Base-by-base conservation (phyloP, 2,113 vertebrate genomes). In the Indicator maculatus region DNA sequence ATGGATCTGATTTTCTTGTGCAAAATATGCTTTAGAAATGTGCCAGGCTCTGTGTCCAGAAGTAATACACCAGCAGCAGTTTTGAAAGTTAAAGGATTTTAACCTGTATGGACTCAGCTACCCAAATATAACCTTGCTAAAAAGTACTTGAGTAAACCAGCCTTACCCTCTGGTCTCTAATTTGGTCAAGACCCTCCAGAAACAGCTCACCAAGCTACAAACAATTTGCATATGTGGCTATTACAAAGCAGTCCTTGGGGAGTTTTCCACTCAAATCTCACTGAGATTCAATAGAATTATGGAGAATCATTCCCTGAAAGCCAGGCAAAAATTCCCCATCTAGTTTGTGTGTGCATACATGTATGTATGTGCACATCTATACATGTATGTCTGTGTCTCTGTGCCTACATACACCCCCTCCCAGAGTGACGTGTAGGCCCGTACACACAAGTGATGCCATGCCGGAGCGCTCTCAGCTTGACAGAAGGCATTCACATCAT, bases 1-100 rank as follows among this genome's bases (percentile, higher is more conserved):
- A 94, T 33, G 72, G 76, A 81, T 90, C 61, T 94, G 88, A 89
- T 94, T 93, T 93, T 41, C 36, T 95, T 75, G 89, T 20, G n/a
- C 63, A 88, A 93, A 92, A 89, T 41, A 86, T 11, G 16, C 78
- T 91, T 92, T 56, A 95, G 55, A 75, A 88, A 77, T 11, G 30
- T 70, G 39, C 70, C 88, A 23, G 13, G 30, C 64, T 88, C 55
- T 86, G 1, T 55, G 30, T 85, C 86, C 78, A 87, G 58, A 69
- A 82, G 41, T 17, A 58, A 67, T 16, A 58, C 8, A 61, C n/a
- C 16, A 61, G n/a, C 21, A 53, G 30, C n/a, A 28, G 41, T 39
- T 88, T 52, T 15, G 21, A 14, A 39, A 8, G 38, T 72, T 74
- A 74, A 64, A 81, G 44, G 64, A 36, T 11, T 74, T 53, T 52